Evolutionary conservation across 23 tunicate genomes (phyloP).

Genomic region (Trididemnum nubilum): DNA sequence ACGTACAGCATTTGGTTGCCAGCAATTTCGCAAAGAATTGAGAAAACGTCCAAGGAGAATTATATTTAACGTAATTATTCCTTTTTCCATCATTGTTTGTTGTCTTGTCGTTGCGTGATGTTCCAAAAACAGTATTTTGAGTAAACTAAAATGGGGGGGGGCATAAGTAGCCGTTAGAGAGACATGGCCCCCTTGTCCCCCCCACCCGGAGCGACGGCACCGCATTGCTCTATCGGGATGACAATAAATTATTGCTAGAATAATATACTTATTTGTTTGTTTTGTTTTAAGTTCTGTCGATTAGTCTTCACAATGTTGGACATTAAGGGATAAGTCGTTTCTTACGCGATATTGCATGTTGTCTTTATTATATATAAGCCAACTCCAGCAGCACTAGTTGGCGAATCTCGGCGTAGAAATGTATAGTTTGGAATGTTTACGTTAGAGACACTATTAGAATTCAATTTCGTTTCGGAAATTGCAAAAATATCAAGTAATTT

Average conservation of each 20-base stretch:
- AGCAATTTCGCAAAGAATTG: too few relatives aligned
- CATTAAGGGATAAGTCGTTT: background rate
- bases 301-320: background rate
- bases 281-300: background rate
- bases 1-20: too few relatives aligned
- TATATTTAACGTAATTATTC: too few relatives aligned
- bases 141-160: too few relatives aligned
- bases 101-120: too few relatives aligned
- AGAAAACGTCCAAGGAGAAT: too few relatives aligned
- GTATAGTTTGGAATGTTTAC: background rate
- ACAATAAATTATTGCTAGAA: background rate
- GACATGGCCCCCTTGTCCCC: too few relatives aligned
- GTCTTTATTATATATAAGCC: slow-evolving; percentile 17
- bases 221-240: too few relatives aligned
- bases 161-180: too few relatives aligned
- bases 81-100: too few relatives aligned
- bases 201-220: too few relatives aligned
- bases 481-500: background rate
- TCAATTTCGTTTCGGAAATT: slow-evolving; percentile 22
- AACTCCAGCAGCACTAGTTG: slow-evolving; percentile 20
- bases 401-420: background rate
- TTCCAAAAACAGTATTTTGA: too few relatives aligned
- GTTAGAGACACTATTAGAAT: background rate
- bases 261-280: background rate
- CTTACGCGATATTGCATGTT: background rate